Evolutionary conservation across 2,888 invertebrate species (phyloP).

Genomic region (Trichogramma evanescens): DNA sequence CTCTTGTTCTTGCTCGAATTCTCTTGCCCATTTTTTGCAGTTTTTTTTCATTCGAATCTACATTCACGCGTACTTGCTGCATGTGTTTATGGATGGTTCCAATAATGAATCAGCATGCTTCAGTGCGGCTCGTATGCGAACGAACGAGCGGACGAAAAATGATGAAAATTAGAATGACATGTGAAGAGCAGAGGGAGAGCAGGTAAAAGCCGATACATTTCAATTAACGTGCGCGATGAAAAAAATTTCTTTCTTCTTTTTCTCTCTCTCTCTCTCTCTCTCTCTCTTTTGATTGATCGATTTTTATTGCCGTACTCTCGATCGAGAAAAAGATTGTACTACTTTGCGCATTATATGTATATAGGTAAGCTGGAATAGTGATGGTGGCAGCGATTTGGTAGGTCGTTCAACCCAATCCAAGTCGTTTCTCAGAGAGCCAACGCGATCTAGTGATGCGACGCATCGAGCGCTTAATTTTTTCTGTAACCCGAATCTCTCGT

Average conservation of each 20-base stretch:
- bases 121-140: neutral
- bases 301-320: too few relatives aligned
- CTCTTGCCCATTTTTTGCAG: too few relatives aligned
- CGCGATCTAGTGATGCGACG: too few relatives aligned
- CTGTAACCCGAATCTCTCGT: too few relatives aligned
- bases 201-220: constrained; percentile 12
- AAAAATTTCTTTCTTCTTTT: neutral
- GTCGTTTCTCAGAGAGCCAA: too few relatives aligned
- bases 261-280: neutral
- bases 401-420: too few relatives aligned
- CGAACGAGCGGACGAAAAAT: neutral
- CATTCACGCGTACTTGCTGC: neutral
- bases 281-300: neutral
- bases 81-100: neutral
- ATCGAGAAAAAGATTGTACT: too few relatives aligned
- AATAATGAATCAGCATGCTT: constrained; percentile 16
- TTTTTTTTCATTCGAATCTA: neutral
- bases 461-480: too few relatives aligned
- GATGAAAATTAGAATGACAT: too few relatives aligned
- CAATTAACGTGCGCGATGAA: constrained; percentile 9
- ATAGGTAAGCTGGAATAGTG: too few relatives aligned
- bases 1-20: neutral
- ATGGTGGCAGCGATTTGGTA: too few relatives aligned
- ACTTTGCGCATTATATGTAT: too few relatives aligned
- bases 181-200: neutral